Conservation (phyloP, 2,113 vertebrate species). For the Sinocyclocheilus anshuiensis region DNA sequence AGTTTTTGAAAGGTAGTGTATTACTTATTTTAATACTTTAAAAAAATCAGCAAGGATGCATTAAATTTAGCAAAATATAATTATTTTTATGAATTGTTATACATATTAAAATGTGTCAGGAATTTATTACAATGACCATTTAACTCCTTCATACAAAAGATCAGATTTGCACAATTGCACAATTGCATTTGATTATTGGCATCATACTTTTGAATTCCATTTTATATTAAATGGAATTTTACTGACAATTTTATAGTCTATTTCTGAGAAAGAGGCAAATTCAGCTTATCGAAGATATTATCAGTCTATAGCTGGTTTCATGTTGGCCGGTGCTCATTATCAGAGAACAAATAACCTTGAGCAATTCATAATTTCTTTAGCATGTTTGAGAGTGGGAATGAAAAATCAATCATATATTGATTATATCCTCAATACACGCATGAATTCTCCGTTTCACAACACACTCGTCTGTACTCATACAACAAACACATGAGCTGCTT, state of each 20-base stretch:
- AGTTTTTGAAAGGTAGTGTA: neutral
- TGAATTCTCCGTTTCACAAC: neutral
- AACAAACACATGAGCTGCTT: neutral
- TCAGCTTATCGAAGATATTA: neutral
- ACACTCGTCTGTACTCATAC: neutral
- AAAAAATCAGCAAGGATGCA: too few species aligned
- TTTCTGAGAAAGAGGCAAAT: neutral
- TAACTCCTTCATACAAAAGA: neutral
- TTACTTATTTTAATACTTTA: too few species aligned
- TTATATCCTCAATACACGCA: neutral
- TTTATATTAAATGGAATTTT: neutral
- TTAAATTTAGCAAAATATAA: too few species aligned
- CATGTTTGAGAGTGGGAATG: constrained; percentile 9
- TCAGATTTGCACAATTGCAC: neutral
- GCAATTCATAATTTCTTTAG: constrained; percentile 17
- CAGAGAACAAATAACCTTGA: constrained; percentile 14
- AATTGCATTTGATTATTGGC: neutral
- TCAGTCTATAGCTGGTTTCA: neutral
- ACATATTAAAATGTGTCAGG: neutral
- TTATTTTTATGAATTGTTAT: too few species aligned
- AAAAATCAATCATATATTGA: constrained; percentile 32
- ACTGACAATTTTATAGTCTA: neutral
- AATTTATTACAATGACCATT: neutral
- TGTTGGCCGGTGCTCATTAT: neutral
- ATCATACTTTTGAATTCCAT: neutral